Conservation (phyloP, 2,797 vertebrate species). For the Menidia menidia region DNA sequence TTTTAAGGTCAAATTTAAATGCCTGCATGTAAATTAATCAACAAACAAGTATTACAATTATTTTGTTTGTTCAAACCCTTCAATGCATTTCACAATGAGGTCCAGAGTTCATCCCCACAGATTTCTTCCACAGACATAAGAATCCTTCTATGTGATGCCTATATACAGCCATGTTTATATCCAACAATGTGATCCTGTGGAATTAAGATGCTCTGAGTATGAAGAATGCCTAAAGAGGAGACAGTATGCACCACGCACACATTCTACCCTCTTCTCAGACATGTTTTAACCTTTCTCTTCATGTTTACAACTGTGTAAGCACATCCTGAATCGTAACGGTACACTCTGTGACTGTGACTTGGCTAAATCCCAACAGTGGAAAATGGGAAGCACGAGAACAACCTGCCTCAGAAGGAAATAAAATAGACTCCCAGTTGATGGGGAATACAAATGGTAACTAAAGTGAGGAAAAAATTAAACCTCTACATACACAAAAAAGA, state of each 20-base stretch:
- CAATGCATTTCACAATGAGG: no score
- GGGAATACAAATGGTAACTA: constrained; percentile 21
- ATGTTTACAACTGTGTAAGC: constrained; percentile 66
- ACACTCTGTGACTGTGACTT: constrained; percentile 46
- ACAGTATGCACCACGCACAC: neutral
- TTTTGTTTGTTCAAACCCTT: no score
- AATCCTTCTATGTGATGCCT: constrained; percentile 19
- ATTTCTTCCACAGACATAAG: constrained; percentile 12
- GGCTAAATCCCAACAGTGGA: constrained; percentile 41
- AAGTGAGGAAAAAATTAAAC: constrained; percentile 26
- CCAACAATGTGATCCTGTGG: constrained; percentile 15
- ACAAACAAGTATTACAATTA: no score
- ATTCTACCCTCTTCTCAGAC: constrained; percentile 34
- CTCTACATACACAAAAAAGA: constrained; percentile 15
- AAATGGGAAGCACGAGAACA: constrained; percentile 45
- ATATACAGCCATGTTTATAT: constrained; percentile 19
- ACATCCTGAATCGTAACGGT: constrained; percentile 48
- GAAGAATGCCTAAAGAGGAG: neutral
- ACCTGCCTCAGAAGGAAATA: constrained; percentile 68
- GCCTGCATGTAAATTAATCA: no score
- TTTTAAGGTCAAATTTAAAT: no score
- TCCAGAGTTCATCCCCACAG: neutral
- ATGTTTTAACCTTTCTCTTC: constrained; percentile 51
- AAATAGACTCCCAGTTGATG: constrained; percentile 33
- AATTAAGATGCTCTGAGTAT: constrained; percentile 10